Evolutionary conservation across 2,797 vertebrate genomes (phyloP).

Genomic region (Danio aesculapii): DNA sequence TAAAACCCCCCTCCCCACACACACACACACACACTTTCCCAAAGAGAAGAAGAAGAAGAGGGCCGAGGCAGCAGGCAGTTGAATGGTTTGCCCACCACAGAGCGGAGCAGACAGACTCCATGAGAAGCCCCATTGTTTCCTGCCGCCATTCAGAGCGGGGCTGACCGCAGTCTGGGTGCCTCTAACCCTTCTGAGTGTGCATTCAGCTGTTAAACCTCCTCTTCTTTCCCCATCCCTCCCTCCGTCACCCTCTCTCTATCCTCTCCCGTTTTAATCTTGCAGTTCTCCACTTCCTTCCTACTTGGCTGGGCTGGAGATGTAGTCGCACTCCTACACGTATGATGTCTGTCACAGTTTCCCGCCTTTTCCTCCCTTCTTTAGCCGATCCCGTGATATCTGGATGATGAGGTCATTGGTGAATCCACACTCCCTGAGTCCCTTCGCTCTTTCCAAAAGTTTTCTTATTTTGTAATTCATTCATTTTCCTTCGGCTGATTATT

Average conservation of each 20-base stretch:
- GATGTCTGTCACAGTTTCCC: background rate
- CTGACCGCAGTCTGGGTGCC: conserved; percentile 70
- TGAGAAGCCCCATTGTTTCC: conserved; percentile 86
- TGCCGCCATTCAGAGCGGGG: conserved; percentile 70
- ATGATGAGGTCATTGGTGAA: conserved; percentile 25
- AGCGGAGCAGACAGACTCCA: conserved; percentile 62
- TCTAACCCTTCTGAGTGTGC: conserved; percentile 60
- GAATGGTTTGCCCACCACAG: conserved; percentile 60
- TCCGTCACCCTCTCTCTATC: conserved; percentile 31
- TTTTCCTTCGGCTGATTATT: too few species aligned
- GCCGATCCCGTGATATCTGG: background rate
- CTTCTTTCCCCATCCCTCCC: conserved; percentile 54
- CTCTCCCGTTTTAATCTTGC: conserved; percentile 33
- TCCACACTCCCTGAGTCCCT: conserved; percentile 11
- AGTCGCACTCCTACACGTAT: conserved; percentile 10
- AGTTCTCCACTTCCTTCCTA: conserved; percentile 62
- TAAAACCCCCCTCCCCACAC: conserved; percentile 46
- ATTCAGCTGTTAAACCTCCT: conserved; percentile 77
- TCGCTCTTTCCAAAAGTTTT: background rate
- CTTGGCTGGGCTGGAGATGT: conserved; percentile 49
- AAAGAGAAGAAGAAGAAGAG: conserved; percentile 55
- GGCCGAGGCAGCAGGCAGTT: conserved; percentile 60
- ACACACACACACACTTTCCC: conserved; percentile 61
- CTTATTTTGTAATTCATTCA: background rate
- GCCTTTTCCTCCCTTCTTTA: conserved; percentile 1